phyloP scores from a whole-genome alignment of 2,113 vertebrate genomes.

The Brachypteracias leptosomus region DNA sequence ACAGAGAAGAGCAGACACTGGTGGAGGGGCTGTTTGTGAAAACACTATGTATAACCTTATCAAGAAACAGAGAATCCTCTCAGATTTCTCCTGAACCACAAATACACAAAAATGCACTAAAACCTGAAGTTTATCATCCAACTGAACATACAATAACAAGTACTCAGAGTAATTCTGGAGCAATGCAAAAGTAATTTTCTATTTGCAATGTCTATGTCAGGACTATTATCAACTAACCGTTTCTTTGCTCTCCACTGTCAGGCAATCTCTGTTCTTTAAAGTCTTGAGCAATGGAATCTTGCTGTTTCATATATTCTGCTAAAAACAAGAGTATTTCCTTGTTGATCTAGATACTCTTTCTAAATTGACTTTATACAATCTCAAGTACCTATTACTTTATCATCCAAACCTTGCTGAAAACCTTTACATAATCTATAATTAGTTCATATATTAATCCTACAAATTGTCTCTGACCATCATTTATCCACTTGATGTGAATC shows the following conservation, averaged over 20 bases:
- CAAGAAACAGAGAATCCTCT: background rate
- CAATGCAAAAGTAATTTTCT: background rate
- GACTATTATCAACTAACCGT: conserved; percentile 26
- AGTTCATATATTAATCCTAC: background rate
- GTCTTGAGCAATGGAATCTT: background rate
- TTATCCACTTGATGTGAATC: background rate
- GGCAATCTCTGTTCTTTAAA: background rate
- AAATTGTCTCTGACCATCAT: background rate
- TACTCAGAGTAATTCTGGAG: background rate
- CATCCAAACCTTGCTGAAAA: background rate
- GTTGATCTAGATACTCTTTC: background rate
- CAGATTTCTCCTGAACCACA: background rate
- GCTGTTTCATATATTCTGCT: conserved; percentile 66
- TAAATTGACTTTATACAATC: background rate
- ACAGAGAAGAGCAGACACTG: background rate
- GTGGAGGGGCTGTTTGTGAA: background rate
- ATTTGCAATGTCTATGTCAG: background rate
- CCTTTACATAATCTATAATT: background rate
- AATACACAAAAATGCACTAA: background rate
- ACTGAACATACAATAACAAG: background rate
- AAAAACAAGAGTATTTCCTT: conserved; percentile 12
- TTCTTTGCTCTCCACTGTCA: background rate
- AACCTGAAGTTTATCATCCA: background rate
- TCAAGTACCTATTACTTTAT: background rate
- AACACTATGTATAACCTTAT: background rate